A percentile compares a stretch with the other conserved stretches of the same genome.
These are phyloP conservation scores for Ennomos erosarius DNA, from an alignment of 2,888 invertebrate species.

Conservation along the genomic window DNA sequence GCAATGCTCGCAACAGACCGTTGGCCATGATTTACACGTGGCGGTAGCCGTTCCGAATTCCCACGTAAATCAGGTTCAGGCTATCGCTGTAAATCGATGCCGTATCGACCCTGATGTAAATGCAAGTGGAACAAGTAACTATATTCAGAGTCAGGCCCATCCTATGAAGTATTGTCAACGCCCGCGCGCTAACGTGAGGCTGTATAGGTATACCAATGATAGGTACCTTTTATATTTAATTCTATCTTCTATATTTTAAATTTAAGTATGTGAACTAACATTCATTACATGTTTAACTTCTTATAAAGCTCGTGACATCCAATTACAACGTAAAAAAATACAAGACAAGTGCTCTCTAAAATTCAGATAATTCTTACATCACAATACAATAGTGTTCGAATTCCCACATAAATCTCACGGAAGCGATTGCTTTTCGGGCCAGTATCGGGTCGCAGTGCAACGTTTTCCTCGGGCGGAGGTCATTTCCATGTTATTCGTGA, in stretches of 20 bases:
- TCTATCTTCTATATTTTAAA: too few species aligned
- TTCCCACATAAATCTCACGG: constrained; percentile 20
- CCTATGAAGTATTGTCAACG: too few species aligned
- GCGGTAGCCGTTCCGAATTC: constrained; percentile 12
- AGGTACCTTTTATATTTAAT: too few species aligned
- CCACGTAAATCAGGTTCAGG: constrained; percentile 20
- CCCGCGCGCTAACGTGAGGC: too few species aligned
- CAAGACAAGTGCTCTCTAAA: not conserved
- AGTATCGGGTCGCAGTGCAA: constrained; percentile 52
- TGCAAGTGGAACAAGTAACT: not conserved
- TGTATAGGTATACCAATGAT: too few species aligned
- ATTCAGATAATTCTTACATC: not conserved
- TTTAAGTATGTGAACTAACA: too few species aligned
- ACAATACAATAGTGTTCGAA: constrained; percentile 1
- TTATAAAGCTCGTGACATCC: too few species aligned
- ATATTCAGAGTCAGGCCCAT: not conserved
- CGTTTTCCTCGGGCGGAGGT: constrained; percentile 55
- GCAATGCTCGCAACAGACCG: constrained; percentile 6
- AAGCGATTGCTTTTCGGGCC: constrained; percentile 30
- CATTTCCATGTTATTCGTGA: constrained; percentile 82
- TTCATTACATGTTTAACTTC: too few species aligned
- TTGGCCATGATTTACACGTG: constrained; percentile 14
- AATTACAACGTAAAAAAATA: too few species aligned
- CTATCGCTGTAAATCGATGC: constrained; percentile 63
- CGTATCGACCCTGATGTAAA: constrained; percentile 55